Evolutionary conservation across 2,797 vertebrate species (phyloP), one percentile per base, ranked within the genome.

Genomic region (Neostethus bicornis): DNA sequence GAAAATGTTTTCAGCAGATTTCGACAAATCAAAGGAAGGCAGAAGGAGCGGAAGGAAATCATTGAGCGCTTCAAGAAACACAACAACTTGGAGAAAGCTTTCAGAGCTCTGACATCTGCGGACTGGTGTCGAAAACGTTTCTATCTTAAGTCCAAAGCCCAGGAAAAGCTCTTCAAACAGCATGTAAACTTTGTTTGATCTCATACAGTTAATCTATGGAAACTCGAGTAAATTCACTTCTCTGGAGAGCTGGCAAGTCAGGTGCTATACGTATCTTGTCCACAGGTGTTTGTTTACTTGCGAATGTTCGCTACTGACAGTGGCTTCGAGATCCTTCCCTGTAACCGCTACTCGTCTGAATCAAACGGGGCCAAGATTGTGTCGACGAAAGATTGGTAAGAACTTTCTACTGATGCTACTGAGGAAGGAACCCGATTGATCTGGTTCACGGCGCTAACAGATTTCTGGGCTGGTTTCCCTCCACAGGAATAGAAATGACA

Each of bases 321-420:
- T 50, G 97, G 97, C 23, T 99, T 99, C 91, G 97, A 99, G 90
- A 99, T 99, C 71, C 84, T 98, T 59, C 95, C 96, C 25, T 99
- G 97, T 81, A 96, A 95, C 80, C 93, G 97, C 28, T 99, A 99
- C 75, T 99, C 97, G 25, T 99, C 97, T 1, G 97, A 99, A 85
- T 94, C 96, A 87, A 99, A 99, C 19, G 97, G 97, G 93, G 97
- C 97, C 67, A 99, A 98, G 91, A 98, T 99, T 39, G 96, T 99
- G 86, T 97, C 96, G 75, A 99, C 96, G 0, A 99, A 98, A 89
- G 95, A 97, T 87, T 99, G 97, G 97, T 98, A 84, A 94, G 91
- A 5, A 39, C 25, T 14, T 41, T 17, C 8, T 55, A 23, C 19
- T 39, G 10, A 49, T 26, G 26, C 8, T 29, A 5, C n/a, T n/a